phyloP scores from a whole-genome alignment of 2,797 vertebrate genomes.

The Leptoclinus maculatus region DNA sequence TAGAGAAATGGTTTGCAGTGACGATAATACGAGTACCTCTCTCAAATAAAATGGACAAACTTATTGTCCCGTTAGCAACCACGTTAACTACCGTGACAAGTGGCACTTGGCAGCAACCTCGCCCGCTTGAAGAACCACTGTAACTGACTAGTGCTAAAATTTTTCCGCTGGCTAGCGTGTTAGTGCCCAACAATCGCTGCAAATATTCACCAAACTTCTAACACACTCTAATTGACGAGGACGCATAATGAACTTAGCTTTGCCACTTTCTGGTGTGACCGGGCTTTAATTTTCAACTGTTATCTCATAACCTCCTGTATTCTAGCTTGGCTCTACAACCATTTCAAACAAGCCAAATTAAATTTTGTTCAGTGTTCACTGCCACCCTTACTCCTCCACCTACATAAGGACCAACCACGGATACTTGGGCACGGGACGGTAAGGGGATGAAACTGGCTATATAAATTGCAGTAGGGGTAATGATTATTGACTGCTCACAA shows the following conservation, averaged over 20 bases:
- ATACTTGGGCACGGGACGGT: not conserved
- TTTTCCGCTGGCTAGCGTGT: not conserved
- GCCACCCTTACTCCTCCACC: slow-evolving; percentile 23
- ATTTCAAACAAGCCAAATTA: slow-evolving; percentile 17
- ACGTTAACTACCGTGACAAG: not conserved
- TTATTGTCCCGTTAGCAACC: not conserved
- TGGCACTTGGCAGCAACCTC: not conserved
- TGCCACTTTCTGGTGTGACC: not conserved
- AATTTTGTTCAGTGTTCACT: slow-evolving; percentile 10
- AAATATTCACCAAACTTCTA: not conserved
- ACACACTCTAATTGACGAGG: not conserved
- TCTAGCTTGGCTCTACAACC: not conserved
- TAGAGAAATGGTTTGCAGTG: not conserved
- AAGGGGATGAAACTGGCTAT: slow-evolving; percentile 12
- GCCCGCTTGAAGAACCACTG: not conserved
- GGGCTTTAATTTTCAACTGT: not conserved
- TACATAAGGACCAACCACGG: not conserved
- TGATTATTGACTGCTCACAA: slow-evolving; percentile 50
- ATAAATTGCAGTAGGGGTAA: slow-evolving; percentile 12
- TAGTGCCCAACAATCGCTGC: not conserved
- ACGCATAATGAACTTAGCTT: not conserved
- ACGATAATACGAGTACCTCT: not conserved
- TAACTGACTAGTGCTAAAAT: not conserved
- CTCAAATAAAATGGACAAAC: not conserved
- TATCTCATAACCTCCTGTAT: not conserved